Evolutionary conservation across 2,113 vertebrate species (phyloP).

Genomic region (Grammomys dolichurus): DNA sequence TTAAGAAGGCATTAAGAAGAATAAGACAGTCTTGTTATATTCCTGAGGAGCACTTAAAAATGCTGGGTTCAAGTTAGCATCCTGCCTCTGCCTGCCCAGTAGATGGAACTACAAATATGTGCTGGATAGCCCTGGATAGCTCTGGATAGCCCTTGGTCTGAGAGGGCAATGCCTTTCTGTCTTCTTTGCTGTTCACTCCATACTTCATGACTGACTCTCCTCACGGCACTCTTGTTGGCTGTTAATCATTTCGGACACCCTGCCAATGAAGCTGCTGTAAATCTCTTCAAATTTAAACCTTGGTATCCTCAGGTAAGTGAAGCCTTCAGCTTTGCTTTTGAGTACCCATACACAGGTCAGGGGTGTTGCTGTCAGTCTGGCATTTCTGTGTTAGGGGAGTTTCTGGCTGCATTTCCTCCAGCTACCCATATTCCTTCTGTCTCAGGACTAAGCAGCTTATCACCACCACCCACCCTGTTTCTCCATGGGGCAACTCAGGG

Average conservation of each 20-base stretch:
- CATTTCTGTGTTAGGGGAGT: neutral
- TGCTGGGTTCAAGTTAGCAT: neutral
- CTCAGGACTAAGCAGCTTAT: too few relatives aligned
- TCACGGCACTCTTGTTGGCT: neutral
- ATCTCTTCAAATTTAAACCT: neutral
- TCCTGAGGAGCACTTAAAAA: neutral
- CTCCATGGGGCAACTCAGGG: neutral
- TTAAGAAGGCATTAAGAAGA: neutral
- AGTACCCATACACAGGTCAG: neutral
- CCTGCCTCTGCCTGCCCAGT: neutral
- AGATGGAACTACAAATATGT: neutral
- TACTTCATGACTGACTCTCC: neutral
- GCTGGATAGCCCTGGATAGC: too few relatives aligned
- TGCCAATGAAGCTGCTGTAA: neutral
- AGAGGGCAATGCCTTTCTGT: neutral
- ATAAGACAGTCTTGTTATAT: neutral
- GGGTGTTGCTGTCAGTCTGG: neutral
- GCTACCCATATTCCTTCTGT: neutral
- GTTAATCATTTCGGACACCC: neutral
- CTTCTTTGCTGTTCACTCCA: neutral
- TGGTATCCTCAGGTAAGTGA: neutral
- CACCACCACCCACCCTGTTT: neutral
- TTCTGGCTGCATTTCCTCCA: neutral
- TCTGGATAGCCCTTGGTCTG: neutral
- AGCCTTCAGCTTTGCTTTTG: neutral